Evolutionary conservation across 2,113 vertebrate species (phyloP).

Genomic region (Nipponia nippon): DNA sequence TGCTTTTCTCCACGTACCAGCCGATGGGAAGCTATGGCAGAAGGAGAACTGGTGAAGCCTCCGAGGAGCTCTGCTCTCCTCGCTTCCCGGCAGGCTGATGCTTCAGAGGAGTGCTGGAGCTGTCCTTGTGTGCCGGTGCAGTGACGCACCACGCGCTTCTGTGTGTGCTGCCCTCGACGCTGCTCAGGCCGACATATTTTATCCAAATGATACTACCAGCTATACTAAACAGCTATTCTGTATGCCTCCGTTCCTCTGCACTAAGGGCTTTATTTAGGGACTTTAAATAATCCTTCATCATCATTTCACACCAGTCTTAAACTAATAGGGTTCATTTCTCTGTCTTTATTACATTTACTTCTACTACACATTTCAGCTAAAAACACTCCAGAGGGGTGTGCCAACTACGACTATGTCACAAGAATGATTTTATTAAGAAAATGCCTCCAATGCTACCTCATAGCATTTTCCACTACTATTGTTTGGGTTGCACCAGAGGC

Average conservation of each 20-base stretch:
- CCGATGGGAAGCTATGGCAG: not conserved
- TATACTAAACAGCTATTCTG: not conserved
- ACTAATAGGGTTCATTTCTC: not conserved
- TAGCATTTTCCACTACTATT: conserved; percentile 75
- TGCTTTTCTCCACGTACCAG: not conserved
- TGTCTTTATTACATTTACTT: conserved; percentile 22
- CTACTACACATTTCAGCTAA: not conserved
- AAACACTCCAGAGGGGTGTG: conserved; percentile 35
- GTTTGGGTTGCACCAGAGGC: conserved; percentile 76
- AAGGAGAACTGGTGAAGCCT: not conserved
- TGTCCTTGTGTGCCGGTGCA: not conserved
- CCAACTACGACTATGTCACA: not conserved
- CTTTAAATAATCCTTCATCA: not conserved
- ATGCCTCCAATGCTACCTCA: conserved; percentile 59
- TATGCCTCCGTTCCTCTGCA: not conserved
- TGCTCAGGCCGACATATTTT: not conserved
- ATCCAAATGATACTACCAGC: not conserved
- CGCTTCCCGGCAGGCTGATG: not conserved
- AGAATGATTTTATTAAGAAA: conserved; percentile 70
- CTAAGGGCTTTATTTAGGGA: not conserved
- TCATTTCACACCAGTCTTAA: not conserved
- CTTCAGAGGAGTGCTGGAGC: not conserved
- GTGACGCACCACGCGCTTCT: accelerated
- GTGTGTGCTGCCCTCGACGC: not conserved
- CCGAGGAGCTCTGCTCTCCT: not conserved